Conservation (phyloP, 1,140 invertebrate species). For the Oryzaephilus surinamensis region DNA sequence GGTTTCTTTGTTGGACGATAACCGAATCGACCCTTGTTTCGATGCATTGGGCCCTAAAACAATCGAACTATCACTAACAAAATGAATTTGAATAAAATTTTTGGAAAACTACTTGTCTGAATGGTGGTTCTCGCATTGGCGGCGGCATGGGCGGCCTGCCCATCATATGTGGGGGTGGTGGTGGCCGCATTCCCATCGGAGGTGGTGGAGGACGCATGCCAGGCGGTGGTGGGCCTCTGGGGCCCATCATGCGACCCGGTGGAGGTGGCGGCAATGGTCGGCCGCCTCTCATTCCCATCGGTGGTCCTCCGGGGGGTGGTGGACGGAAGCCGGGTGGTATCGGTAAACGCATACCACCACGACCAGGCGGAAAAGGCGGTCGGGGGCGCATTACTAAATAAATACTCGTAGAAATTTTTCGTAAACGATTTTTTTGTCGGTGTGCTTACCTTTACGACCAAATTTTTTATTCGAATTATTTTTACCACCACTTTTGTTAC, state of each 20-base stretch:
- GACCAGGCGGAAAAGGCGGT: constrained; percentile 1
- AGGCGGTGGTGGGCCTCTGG: constrained; percentile 21
- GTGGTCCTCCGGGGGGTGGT: constrained; percentile 7
- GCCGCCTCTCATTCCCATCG: constrained; percentile 19
- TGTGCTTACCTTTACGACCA: constrained; percentile 5
- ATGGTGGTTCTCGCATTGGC: constrained; percentile 1
- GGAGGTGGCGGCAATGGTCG: constrained; percentile 18
- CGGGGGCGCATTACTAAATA: constrained; percentile 7
- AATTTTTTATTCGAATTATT: constrained; percentile 9
- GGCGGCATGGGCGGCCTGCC: constrained; percentile 17
- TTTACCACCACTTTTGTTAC: constrained; percentile 12
- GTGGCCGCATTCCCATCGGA: constrained; percentile 15
- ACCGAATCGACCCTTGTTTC: background rate
- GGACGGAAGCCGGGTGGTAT: constrained; percentile 3
- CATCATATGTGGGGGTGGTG: constrained; percentile 27
- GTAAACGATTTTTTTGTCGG: constrained; percentile 2
- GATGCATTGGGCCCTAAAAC: background rate
- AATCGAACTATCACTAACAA: background rate
- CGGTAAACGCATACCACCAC: constrained; percentile 2
- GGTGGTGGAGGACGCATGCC: constrained; percentile 24
- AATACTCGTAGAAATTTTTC: background rate
- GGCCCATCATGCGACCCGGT: constrained; percentile 18
- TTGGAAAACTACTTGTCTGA: constrained; percentile 9
- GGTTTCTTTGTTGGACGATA: constrained; percentile 6
- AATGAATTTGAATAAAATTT: background rate